These are phyloP conservation scores for Rhagoletis pomonella DNA, from an alignment of 1,140 invertebrate species.

Conservation along the genomic window DNA sequence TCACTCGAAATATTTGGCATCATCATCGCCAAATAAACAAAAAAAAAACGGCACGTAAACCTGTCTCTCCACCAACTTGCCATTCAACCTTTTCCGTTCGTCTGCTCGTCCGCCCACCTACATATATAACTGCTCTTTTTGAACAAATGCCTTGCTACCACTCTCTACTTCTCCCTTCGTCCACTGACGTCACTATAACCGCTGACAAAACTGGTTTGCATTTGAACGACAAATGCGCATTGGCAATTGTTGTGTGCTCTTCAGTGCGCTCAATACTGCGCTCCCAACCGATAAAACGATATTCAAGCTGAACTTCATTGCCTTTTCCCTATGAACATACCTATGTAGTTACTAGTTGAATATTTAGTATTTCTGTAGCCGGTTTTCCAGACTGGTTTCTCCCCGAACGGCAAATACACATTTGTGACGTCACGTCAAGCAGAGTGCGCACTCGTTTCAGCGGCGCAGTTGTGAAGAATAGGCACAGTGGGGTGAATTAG, in stretches of 20 bases:
- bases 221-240: neutral
- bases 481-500: constrained; percentile 5
- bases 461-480: neutral
- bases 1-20: constrained; percentile 14
- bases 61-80: neutral
- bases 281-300: constrained; percentile 32
- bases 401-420: neutral
- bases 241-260: constrained; percentile 2
- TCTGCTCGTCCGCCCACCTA: neutral
- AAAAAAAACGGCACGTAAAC: neutral
- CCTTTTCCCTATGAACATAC: too few species aligned
- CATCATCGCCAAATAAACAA: constrained; percentile 16
- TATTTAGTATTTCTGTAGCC: neutral
- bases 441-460: constrained; percentile 4
- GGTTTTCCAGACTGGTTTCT: constrained; percentile 19
- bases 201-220: constrained; percentile 27
- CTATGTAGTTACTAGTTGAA: too few species aligned
- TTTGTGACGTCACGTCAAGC: constrained; percentile 20
- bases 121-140: neutral
- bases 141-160: neutral
- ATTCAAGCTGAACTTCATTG: constrained; percentile 40
- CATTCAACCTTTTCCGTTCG: neutral
- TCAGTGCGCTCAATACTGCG: neutral
- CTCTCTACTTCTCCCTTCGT: neutral
- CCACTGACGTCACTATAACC: constrained; percentile 20